Evolutionary conservation across 30 jellyfish, hydroid and myxozoan genomes (phyloP), one percentile per base, ranked within the genome.

Genomic region (Aurelia coerulea): DNA sequence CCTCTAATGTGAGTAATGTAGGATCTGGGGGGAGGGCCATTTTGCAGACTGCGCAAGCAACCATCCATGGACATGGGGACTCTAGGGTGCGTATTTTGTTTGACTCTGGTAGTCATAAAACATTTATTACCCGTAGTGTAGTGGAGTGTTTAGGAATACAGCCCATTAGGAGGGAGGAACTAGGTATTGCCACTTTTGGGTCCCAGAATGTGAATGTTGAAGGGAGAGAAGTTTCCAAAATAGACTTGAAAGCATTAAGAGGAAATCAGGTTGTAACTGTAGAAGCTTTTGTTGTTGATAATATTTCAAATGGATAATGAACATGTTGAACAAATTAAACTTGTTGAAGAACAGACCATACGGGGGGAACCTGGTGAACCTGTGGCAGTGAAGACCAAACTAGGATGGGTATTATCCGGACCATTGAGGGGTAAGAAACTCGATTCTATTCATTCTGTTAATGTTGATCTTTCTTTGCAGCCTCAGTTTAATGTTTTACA

Each of bases 21-120:
- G 73, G 6, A 17, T 56, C 29, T 32, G 89, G 89, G 78, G 89
- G 74, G 68, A 78, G 89, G 4, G 89, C 58, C 37, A 65, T 41
- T 31, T 18, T 78, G 78, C 78, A 78, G 37, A 78, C 89, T 10
- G 89, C 83, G 9, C 74, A 12, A 32, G 89, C 89, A 12, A 32
- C 31, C 37, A 65, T 78, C 65, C 39, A 59, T 1, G 83, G 46
- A 78, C 41, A 78, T 11, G 3, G 70, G 60, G 53, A 32, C 10
- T 62, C 39, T 42, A 78, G 37, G 67, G 89, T 42, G 54, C 73
- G 89, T 56, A 81, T 78, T 17, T 23, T 78, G 31, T 60, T 78
- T 31, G 89, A 78, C 58, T 56, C 89, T 3, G 89, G 67, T 65
- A 78, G 89, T 64, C 89, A 78, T 41, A 78, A 41, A 41, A 13